Evolutionary conservation across 2,113 vertebrate genomes (phyloP).

Genomic region (Megaceryle maxima): DNA sequence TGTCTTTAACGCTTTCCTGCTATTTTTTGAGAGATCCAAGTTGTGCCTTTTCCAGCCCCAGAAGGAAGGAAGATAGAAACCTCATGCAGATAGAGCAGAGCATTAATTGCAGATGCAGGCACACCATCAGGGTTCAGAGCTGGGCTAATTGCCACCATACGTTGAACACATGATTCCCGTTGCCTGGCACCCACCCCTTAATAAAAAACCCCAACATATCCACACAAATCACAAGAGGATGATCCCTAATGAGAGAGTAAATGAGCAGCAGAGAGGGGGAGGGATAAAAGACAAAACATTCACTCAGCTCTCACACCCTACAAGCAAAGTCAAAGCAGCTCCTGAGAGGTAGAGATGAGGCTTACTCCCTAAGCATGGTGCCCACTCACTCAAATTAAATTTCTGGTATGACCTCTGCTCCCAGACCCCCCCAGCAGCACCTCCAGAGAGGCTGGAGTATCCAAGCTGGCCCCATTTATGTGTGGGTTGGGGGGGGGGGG

Average conservation of each 20-base stretch:
- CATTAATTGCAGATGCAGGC: background rate
- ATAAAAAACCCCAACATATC: background rate
- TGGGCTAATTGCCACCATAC: slow-evolving; percentile 38
- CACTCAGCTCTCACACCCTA: background rate
- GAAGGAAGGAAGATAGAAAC: background rate
- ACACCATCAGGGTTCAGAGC: slow-evolving; percentile 2
- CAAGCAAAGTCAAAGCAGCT: background rate
- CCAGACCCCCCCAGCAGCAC: background rate
- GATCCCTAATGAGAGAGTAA: background rate
- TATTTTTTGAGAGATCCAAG: background rate
- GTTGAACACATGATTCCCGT: background rate
- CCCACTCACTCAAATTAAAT: background rate
- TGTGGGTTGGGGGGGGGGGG: background rate
- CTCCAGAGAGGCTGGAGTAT: fast-evolving
- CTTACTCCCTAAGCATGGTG: background rate
- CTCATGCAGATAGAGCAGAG: background rate
- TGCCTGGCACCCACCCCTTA: background rate
- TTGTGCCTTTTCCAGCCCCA: background rate
- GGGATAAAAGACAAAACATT: background rate
- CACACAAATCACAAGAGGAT: background rate
- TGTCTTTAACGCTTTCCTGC: background rate
- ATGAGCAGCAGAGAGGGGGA: background rate
- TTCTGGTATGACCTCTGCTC: background rate
- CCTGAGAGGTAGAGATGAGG: background rate
- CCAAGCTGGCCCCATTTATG: background rate